Evolutionary conservation across 35 echinoderm and acorn worm genomes (phyloP), one percentile per base, ranked within the genome.

Genomic region (Apostichopus japonicus): DNA sequence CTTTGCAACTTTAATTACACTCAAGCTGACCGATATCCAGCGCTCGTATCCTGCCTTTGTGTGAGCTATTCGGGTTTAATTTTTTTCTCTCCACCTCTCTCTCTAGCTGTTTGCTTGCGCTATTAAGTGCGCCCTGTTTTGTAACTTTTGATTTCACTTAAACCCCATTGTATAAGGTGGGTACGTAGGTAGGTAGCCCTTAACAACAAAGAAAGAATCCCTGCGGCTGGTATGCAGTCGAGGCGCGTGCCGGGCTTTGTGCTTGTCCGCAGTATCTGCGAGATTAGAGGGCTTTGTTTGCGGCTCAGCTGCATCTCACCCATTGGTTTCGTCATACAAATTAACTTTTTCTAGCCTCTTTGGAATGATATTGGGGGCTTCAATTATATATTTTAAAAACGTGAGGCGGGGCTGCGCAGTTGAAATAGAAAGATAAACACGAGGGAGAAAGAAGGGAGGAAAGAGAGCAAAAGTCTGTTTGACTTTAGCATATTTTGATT

Each of bases 111-210:
- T 55, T 83, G 44, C 79, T 17, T 83, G 44, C 33, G 79, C 79
- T 83, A 54, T 83, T 83, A 83, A 83, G 51, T 83, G 54, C 79
- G n/a, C 13, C n/a, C 54, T 83, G 33, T 24, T 44, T 44, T 55
- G 11, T 83, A 83, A 54, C 79, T 83, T 44, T 83, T 83, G 79
- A 83, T 83, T 83, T 83, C 14, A 83, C 24, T 17, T 83, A 83
- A 83, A 44, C 79, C 17, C 51, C 79, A 19, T 44, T 44, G 33
- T 44, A 44, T 44, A 44, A 44, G 33, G 33, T 44, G 33, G 33
- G 33, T 44, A 44, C 2, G 33, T 44, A 44, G 33, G 33, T 44
- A 44, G 54, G 79, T 83, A 52, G 33, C 33, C 33, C 33, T 44
- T 44, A 0, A 83, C 79, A 44, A 83, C 79, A 83, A 83, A 83